These are phyloP conservation scores for Onychostruthus taczanowskii DNA, from an alignment of 2,113 vertebrate species.

Conservation along the genomic window DNA sequence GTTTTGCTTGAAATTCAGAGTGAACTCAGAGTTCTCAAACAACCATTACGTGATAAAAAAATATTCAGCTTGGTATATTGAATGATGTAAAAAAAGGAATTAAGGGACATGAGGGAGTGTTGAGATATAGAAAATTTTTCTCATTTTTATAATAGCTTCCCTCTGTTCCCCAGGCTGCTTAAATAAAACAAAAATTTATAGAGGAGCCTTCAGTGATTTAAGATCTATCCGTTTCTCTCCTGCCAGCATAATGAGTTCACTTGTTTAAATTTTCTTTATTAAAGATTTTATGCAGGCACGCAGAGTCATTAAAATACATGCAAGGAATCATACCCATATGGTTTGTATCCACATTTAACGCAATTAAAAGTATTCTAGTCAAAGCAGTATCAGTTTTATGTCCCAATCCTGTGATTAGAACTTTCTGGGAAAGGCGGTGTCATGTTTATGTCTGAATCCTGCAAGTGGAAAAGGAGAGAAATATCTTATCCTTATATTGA, in stretches of 20 bases:
- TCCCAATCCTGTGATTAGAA: neutral
- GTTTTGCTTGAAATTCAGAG: neutral
- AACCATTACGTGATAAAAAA: neutral
- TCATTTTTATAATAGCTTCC: neutral
- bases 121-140: neutral
- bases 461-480: neutral
- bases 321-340: conserved; percentile 5
- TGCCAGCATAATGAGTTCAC: neutral
- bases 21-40: neutral
- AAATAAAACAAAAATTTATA: neutral
- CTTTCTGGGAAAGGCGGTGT: neutral
- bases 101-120: neutral
- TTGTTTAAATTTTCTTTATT: conserved; percentile 6
- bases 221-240: neutral
- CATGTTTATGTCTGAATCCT: neutral
- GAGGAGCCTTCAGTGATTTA: neutral
- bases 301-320: neutral
- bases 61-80: neutral
- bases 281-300: neutral
- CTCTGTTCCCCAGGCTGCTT: neutral
- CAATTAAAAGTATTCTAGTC: neutral
- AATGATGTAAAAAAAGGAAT: neutral
- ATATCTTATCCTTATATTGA: neutral
- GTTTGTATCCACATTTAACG: neutral
- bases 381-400: neutral